Evolutionary conservation across 2,797 vertebrate species (phyloP).

Genomic region (Molossus alvarezi): DNA sequence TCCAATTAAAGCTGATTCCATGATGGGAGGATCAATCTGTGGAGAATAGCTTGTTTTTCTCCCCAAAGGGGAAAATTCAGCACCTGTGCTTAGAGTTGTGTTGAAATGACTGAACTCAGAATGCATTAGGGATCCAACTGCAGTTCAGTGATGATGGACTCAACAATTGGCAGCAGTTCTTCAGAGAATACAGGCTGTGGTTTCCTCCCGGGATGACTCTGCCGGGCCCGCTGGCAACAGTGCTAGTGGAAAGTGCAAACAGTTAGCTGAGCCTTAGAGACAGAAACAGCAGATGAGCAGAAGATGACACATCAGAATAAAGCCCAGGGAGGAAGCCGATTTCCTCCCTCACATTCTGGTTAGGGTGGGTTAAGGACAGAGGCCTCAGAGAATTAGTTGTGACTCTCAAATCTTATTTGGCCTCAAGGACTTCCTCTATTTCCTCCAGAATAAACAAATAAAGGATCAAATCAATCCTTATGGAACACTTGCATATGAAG

Average conservation of each 20-base stretch:
- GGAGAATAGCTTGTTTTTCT: neutral
- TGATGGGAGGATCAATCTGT: neutral
- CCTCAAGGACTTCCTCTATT: neutral
- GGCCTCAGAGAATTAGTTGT: neutral
- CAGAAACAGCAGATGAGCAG: neutral
- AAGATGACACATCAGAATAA: neutral
- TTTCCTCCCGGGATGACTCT: slow-evolving; percentile 83
- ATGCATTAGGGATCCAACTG: slow-evolving; percentile 69
- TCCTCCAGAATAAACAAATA: slow-evolving; percentile 39
- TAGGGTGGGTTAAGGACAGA: neutral
- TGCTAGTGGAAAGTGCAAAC: slow-evolving; percentile 78
- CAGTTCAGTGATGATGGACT: slow-evolving; percentile 85
- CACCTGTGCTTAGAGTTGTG: neutral
- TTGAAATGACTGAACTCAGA: neutral
- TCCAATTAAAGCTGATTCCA: slow-evolving; percentile 47
- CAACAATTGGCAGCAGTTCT: slow-evolving; percentile 88
- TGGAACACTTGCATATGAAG: neutral
- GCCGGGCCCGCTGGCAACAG: slow-evolving; percentile 51
- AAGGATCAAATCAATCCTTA: neutral
- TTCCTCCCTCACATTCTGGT: neutral
- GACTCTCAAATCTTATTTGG: slow-evolving; percentile 27
- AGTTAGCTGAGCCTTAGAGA: slow-evolving; percentile 30
- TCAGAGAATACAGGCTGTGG: slow-evolving; percentile 84
- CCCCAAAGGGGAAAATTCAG: slow-evolving; percentile 23
- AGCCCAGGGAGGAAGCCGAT: neutral